Base-by-base conservation (phyloP, 2,888 invertebrate genomes). In the Pyrochroa serraticornis region DNA sequence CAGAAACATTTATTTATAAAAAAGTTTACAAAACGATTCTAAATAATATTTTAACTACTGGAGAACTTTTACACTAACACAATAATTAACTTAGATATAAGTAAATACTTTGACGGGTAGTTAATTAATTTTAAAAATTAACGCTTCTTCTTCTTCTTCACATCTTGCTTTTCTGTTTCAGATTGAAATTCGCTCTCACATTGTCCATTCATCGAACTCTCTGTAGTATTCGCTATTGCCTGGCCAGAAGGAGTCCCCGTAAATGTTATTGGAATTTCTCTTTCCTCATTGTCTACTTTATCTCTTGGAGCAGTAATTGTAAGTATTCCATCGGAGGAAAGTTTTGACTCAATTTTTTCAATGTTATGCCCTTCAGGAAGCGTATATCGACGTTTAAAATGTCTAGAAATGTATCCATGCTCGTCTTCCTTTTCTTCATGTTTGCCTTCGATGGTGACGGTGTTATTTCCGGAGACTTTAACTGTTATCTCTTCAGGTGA, bases 321-420 rank as follows among this genome's bases (percentile, higher is more conserved):
- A 61, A 91, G 76, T 56, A 91, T 84, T 0, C 92, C 92, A 70
- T 92, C 91, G 2, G 88, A 85, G 31, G 91, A 91, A 10, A 93
- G 79, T 44, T 85, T 87, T 3, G 91, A 91, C 58, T 85, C 84
- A 1, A 92, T 87, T 41, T 87, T 83, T 51, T 85, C 85, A 3
- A 89, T 84, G 49, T 92, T 89, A 54, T 88, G 89, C 0, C 87
- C 89, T 67, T 88, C 85, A 0, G 93, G 93, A 45, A 93, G 74
- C 43, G 85, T 74, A 73, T 92, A 93, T 54, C 88, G 84, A 33
- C 92, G 82, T 60, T 87, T 85, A 70, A 92, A 92, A 65, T 92
- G 89, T 48, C 91, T 84, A 36, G 87, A 86, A n/a, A 91, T 86
- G 75, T 83, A 88, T 0, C 92, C 91, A 67, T 88, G 87, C n/a